Percentiles rank a stretch among this genome's conserved stretches.
phyloP scores from a whole-genome alignment of 2,888 invertebrate genomes.

The Atherix ibis region DNA sequence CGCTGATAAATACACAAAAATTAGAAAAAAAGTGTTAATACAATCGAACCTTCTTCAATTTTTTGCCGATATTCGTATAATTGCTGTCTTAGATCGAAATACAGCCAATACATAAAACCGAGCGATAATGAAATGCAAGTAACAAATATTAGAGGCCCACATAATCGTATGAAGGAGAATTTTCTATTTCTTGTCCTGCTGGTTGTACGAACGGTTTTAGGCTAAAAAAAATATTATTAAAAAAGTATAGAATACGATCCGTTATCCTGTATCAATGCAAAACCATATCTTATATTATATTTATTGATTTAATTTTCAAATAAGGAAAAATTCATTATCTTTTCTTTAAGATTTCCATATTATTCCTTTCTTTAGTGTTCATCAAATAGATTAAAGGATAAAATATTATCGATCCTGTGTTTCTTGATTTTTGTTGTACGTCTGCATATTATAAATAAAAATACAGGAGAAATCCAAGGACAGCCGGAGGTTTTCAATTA shows the following conservation, averaged over 20 bases:
- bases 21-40: background rate
- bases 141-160: constrained; percentile 24
- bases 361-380: too few relatives aligned
- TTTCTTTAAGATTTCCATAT: too few relatives aligned
- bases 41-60: constrained; percentile 27
- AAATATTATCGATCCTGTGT: too few relatives aligned
- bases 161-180: constrained; percentile 22
- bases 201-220: constrained; percentile 17
- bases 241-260: constrained; percentile 1
- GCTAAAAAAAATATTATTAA: constrained; percentile 11
- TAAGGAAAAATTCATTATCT: too few relatives aligned
- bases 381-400: too few relatives aligned
- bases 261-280: too few relatives aligned
- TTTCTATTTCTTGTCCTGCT: constrained; percentile 23
- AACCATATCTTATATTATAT: too few relatives aligned
- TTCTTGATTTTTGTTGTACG: too few relatives aligned
- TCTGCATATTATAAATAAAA: too few relatives aligned
- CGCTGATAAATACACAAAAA: background rate
- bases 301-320: too few relatives aligned
- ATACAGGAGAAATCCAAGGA: too few relatives aligned
- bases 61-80: constrained; percentile 28
- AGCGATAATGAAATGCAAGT: constrained; percentile 22
- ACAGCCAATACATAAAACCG: constrained; percentile 28
- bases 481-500: too few relatives aligned
- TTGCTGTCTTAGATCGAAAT: constrained; percentile 30